Evolutionary conservation across 2,888 invertebrate species (phyloP), one percentile per base, ranked within the genome.

Genomic region (Bellardia bayeri): DNA sequence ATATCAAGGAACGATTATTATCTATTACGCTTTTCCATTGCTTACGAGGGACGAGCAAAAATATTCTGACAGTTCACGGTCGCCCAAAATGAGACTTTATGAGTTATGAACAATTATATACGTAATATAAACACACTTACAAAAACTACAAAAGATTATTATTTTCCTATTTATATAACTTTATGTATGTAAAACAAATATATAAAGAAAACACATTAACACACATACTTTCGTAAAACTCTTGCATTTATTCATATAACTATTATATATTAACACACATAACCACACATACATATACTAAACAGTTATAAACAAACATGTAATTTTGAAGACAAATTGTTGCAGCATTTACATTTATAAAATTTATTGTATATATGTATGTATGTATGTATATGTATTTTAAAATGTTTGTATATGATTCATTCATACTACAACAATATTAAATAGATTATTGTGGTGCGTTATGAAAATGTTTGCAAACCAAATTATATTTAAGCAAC

Each of bases 261-360:
- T 64, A 30, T 23, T 64, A n/a, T 23, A 40, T 76, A 75, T 63
- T 64, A 14, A 51, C 54, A 64, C 37, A 51, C 51, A 30, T 9
- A 66, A 5, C 3, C 37, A 51, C n/a, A 37, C 33, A 51, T 14
- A 45, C 13, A 13, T 45, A 45, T 45, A 45, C 13, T 45, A 11
- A 45, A 45, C 37, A 37, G 1, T 37, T 37, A 4, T 37, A n/a
- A 13, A 6, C 14, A 69, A 33, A 51, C 8, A 56, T n/a, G 16
- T 54, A 4, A 76, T 51, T 66, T 76, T 23, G 0, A 64, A 76
- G 54, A 51, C 49, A 49, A 63, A 49, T 63, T 63, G 54, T 76
- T 76, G 40, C 51, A 64, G 37, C 51, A 64, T 13, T 45, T 16
- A 13, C 30, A 56, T 58, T 72, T 40, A 7, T 5, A 40, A 23